Evolutionary conservation across 2,888 invertebrate genomes (phyloP).

Genomic region (Drosophila greeni): DNA sequence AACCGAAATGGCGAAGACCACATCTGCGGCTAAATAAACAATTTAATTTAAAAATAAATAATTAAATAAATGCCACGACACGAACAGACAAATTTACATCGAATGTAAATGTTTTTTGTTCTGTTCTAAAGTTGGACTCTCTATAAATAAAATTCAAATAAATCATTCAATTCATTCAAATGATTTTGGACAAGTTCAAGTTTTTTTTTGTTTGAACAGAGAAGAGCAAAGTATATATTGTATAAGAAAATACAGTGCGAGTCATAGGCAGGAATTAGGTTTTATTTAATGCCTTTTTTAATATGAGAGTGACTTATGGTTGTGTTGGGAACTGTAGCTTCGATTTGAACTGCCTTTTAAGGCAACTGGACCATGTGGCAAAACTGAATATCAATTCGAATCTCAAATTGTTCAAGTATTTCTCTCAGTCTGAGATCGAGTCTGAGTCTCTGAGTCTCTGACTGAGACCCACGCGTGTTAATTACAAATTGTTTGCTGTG

Average conservation of each 20-base stretch:
- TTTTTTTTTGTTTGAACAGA: constrained; percentile 40
- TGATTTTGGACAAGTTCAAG: constrained; percentile 56
- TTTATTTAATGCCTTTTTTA: neutral
- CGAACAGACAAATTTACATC: constrained; percentile 65
- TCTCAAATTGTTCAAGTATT: constrained; percentile 29
- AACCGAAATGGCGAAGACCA: constrained; percentile 59
- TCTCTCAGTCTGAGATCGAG: constrained; percentile 38
- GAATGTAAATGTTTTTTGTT: constrained; percentile 51
- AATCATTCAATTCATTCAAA: constrained; percentile 56
- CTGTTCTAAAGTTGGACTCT: constrained; percentile 11
- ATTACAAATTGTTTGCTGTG: constrained; percentile 74
- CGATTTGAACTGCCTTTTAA: constrained; percentile 33
- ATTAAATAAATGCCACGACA: constrained; percentile 58
- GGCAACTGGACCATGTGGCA: constrained; percentile 65
- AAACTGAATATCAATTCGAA: constrained; percentile 56
- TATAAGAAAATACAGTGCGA: constrained; percentile 9
- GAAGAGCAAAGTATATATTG: constrained; percentile 30
- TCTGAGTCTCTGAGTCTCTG: constrained; percentile 30
- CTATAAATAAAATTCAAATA: constrained; percentile 42
- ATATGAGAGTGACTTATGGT: neutral
- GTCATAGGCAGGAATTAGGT: constrained; percentile 1
- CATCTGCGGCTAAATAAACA: constrained; percentile 58
- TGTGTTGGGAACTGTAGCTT: constrained; percentile 32
- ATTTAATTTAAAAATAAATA: constrained; percentile 73
- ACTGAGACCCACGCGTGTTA: constrained; percentile 68